Evolutionary conservation across 2,888 invertebrate genomes (phyloP).

Genomic region (Coenonympha glycerion): DNA sequence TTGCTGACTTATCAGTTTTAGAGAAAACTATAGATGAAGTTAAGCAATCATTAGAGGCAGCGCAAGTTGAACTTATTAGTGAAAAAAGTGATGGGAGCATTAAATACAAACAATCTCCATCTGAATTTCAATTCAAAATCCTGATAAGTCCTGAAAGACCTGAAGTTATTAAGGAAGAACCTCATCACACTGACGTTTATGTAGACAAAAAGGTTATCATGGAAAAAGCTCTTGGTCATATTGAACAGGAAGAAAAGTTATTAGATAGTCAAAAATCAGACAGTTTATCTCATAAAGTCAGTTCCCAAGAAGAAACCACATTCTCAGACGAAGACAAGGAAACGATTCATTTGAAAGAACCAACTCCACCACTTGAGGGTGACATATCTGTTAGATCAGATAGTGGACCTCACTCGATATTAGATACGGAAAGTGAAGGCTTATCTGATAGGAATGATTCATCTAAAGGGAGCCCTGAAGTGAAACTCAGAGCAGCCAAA

Average conservation of each 20-base stretch:
- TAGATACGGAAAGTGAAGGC: conserved; percentile 70
- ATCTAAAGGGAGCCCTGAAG: conserved; percentile 66
- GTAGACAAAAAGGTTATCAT: conserved; percentile 39
- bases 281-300: conserved; percentile 54
- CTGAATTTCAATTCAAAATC: conserved; percentile 83
- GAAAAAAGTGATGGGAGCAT: conserved; percentile 78
- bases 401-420: conserved; percentile 70
- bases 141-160: conserved; percentile 72
- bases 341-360: conserved; percentile 61
- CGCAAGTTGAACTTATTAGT: conserved; percentile 81
- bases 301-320: conserved; percentile 63
- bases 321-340: conserved; percentile 76
- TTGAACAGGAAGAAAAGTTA: conserved; percentile 42
- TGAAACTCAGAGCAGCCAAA: conserved; percentile 62
- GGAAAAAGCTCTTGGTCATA: conserved; percentile 31
- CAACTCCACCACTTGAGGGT: conserved; percentile 59
- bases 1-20: conserved; percentile 74
- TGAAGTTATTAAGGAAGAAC: conserved; percentile 77
- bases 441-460: conserved; percentile 65
- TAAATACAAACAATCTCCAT: conserved; percentile 82
- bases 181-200: conserved; percentile 66
- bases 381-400: conserved; percentile 66
- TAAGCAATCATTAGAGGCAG: conserved; percentile 81
- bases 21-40: conserved; percentile 83
- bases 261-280: conserved; percentile 62